Percentiles rank a stretch among this genome's conserved stretches.
These are phyloP conservation scores for Drosophila sechellia DNA, from an alignment of 1,140 invertebrate species.

Conservation along the genomic window DNA sequence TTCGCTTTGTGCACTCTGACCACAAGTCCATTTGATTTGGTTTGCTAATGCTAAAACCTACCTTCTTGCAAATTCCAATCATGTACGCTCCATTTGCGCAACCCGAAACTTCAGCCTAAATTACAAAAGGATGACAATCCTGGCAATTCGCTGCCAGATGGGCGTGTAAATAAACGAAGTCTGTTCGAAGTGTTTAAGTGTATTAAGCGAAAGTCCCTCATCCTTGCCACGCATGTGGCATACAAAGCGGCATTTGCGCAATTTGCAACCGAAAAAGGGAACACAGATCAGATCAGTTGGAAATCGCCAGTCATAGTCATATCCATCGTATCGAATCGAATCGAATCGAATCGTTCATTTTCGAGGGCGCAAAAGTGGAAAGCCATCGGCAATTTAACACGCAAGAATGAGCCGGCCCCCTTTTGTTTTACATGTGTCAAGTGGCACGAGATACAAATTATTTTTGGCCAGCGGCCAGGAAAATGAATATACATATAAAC, in stretches of 20 bases:
- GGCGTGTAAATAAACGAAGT: constrained; percentile 16
- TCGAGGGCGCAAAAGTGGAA: constrained; percentile 5
- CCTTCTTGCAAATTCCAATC: constrained; percentile 66
- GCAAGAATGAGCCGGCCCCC: constrained; percentile 5
- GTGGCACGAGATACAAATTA: constrained; percentile 29
- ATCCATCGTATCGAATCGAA: too few relatives aligned
- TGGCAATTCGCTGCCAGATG: constrained; percentile 22
- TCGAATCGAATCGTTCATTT: too few relatives aligned
- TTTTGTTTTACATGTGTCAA: constrained; percentile 29
- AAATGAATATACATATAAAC: constrained; percentile 11
- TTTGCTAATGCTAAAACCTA: constrained; percentile 43
- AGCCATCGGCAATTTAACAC: constrained; percentile 18
- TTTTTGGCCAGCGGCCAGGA: constrained; percentile 38
- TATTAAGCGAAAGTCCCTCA: constrained; percentile 32
- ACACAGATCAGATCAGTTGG: constrained; percentile 5
- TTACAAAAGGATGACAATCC: constrained; percentile 45
- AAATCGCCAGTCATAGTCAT: constrained; percentile 48
- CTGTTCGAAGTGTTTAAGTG: constrained; percentile 58
- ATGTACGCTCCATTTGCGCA: constrained; percentile 11
- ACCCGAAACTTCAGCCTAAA: constrained; percentile 16
- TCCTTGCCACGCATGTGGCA: constrained; percentile 48
- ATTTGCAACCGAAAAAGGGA: constrained; percentile 41
- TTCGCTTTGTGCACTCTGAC: background rate
- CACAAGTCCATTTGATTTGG: constrained; percentile 22
- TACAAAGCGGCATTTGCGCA: constrained; percentile 61